These are phyloP conservation scores for Catharus minimus DNA, from an alignment of 2,113 vertebrate species.

Conservation along the genomic window DNA sequence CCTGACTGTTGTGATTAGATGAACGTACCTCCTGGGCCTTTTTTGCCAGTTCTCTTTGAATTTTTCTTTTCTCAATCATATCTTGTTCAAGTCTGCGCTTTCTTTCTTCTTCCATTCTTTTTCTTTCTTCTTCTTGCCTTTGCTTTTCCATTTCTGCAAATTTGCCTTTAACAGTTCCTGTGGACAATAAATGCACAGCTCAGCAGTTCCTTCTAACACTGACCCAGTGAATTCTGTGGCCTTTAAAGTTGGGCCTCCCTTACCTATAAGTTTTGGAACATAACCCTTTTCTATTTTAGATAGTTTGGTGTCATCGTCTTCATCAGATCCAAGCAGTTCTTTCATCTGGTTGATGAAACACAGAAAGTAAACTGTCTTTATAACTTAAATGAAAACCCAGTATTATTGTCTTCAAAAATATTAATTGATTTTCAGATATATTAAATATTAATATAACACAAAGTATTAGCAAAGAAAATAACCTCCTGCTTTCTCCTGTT, in stretches of 20 bases:
- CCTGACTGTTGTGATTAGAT: background rate
- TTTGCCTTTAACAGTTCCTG: conserved; percentile 96
- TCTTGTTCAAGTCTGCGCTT: conserved; percentile 91
- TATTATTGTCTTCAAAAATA: background rate
- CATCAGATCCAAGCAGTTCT: conserved; percentile 92
- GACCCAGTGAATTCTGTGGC: background rate
- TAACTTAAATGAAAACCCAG: background rate
- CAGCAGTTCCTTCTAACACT: background rate
- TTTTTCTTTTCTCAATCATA: conserved; percentile 91
- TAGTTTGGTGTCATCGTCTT: conserved; percentile 87
- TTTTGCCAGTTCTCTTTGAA: conserved; percentile 91
- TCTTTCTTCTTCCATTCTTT: conserved; percentile 88
- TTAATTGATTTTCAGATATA: conserved; percentile 5
- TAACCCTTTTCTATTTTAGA: conserved; percentile 90
- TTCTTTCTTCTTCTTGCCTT: conserved; percentile 89
- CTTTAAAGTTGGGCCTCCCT: background rate
- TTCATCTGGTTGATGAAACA: conserved; percentile 77
- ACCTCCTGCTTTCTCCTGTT: conserved; percentile 96
- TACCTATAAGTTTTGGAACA: conserved; percentile 97
- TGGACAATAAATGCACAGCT: background rate
- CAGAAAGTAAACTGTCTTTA: background rate
- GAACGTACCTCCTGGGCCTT: conserved; percentile 86
- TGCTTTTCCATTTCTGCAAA: conserved; percentile 98
- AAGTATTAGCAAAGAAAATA: conserved; percentile 71
- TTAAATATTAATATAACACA: conserved; percentile 27